Percentiles rank a stretch among this genome's conserved stretches.
Evolutionary conservation across 2,113 vertebrate genomes (phyloP).

Genomic region (Megaptera novaeangliae): DNA sequence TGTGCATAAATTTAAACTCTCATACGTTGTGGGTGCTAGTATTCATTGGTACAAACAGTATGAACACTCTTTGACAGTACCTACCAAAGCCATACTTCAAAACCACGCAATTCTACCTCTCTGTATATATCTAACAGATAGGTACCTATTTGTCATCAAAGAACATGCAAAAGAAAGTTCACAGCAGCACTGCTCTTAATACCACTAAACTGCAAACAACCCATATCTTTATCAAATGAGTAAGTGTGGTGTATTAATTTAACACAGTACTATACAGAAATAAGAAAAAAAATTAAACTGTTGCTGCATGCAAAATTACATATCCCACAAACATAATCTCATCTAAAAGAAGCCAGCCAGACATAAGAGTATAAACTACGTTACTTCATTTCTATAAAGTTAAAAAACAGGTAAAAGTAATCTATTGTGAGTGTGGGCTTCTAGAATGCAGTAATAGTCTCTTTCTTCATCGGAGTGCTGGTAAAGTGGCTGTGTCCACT

Average conservation of each 20-base stretch:
- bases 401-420: neutral
- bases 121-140: neutral
- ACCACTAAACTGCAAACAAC: neutral
- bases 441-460: no score
- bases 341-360: neutral
- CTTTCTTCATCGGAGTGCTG: neutral
- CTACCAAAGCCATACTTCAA: neutral
- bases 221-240: neutral
- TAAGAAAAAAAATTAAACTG: neutral
- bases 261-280: neutral
- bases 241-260: neutral
- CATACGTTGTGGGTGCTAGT: neutral
- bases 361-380: neutral
- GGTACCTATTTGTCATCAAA: neutral
- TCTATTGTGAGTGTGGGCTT: neutral
- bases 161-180: neutral
- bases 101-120: neutral
- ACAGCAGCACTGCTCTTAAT: neutral
- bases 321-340: neutral
- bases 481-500: neutral
- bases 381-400: neutral
- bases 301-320: neutral
- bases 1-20: neutral
- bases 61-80: neutral
- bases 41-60: neutral